These are phyloP conservation scores for Sebastes variabilis DNA, from an alignment of 2,797 vertebrate genomes.

Conservation along the genomic window DNA sequence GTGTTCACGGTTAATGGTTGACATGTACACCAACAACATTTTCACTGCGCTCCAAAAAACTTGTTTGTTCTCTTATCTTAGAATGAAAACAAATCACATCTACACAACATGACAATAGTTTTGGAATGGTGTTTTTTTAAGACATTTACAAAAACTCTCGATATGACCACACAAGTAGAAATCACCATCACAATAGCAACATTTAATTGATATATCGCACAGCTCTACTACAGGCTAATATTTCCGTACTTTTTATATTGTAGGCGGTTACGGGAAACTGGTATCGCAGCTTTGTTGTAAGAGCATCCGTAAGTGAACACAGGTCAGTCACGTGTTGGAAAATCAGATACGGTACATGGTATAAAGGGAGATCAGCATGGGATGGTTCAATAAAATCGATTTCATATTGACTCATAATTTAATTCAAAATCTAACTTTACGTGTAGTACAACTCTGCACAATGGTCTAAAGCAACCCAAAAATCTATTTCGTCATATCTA, in stretches of 20 bases:
- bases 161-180: background rate
- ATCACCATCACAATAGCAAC: background rate
- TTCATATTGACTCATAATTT: background rate
- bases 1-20: too few relatives aligned
- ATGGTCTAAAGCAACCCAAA: background rate
- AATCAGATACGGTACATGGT: background rate
- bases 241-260: background rate
- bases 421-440: background rate
- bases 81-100: too few relatives aligned
- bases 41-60: too few relatives aligned
- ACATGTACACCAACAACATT: too few relatives aligned
- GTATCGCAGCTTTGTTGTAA: background rate
- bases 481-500: background rate
- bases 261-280: background rate
- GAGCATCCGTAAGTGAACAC: background rate
- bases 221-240: background rate
- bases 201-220: background rate
- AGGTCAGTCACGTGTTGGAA: background rate
- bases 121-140: too few relatives aligned
- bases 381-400: conserved; percentile 19
- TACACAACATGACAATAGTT: too few relatives aligned
- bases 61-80: too few relatives aligned
- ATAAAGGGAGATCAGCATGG: background rate
- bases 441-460: background rate
- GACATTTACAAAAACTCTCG: too few relatives aligned